phyloP scores from a whole-genome alignment of 1,140 invertebrate genomes.

The Yoshiicerus persimilis region DNA sequence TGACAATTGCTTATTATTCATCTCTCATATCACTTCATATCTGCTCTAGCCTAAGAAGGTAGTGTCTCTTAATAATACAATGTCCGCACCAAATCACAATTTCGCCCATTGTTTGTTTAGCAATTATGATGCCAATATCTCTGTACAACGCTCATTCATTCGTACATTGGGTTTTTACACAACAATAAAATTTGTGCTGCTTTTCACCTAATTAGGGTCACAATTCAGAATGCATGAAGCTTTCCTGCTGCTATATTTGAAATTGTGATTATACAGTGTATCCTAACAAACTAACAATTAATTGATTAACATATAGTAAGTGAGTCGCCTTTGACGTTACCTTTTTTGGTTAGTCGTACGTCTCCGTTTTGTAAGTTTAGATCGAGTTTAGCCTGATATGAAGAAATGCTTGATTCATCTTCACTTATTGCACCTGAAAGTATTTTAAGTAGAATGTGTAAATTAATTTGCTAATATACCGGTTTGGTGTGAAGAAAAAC shows the following conservation, averaged over 20 bases:
- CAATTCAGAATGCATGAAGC: no score
- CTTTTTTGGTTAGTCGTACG: conserved; percentile 45
- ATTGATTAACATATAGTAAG: neutral
- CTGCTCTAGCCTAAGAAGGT: neutral
- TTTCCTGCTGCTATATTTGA: no score
- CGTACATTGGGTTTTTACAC: neutral
- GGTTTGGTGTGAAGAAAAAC: no score
- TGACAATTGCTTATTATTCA: conserved; percentile 3
- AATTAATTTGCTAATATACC: neutral
- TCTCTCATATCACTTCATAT: neutral
- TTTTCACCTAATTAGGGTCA: neutral
- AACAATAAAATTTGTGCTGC: neutral
- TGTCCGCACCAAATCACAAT: neutral
- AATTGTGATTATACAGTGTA: neutral
- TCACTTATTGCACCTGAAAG: conserved; percentile 43
- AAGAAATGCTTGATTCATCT: conserved; percentile 44
- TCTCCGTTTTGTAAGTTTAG: conserved; percentile 36
- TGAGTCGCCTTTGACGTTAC: conserved; percentile 21
- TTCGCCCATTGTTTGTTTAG: neutral
- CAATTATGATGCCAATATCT: conserved; percentile 4
- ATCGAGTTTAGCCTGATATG: conserved; percentile 41
- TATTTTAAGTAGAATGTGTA: neutral
- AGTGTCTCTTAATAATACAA: neutral
- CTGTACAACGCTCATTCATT: neutral
- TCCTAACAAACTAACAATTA: neutral